phyloP scores from a whole-genome alignment of 2,113 vertebrate genomes.

The Melanostigma gelatinosum region DNA sequence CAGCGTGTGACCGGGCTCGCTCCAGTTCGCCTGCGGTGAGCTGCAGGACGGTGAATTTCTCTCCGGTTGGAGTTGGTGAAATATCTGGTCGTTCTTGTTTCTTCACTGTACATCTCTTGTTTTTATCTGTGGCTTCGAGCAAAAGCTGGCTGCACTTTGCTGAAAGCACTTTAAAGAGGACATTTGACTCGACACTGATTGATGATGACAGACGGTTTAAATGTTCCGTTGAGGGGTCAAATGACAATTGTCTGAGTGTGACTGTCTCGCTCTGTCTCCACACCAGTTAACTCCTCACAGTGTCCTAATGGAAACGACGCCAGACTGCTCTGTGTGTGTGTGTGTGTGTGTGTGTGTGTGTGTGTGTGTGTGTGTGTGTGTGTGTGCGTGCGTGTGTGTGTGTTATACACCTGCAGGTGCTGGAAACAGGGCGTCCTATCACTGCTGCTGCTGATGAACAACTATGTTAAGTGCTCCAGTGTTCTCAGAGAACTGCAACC shows the following conservation, averaged over 20 bases:
- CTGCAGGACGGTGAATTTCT: slow-evolving; percentile 22
- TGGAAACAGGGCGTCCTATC: slow-evolving; percentile 41
- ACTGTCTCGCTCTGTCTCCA: slow-evolving; percentile 16
- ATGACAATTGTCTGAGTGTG: slow-evolving; percentile 24
- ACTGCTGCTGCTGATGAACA: slow-evolving; percentile 53
- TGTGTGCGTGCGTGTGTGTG: slow-evolving; percentile 18
- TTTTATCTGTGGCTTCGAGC: slow-evolving; percentile 11
- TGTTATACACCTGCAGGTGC: slow-evolving; percentile 16
- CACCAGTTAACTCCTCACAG: slow-evolving; percentile 30
- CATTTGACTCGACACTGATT: slow-evolving; percentile 47
- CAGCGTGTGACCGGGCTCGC: slow-evolving; percentile 13
- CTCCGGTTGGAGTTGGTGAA: slow-evolving; percentile 13
- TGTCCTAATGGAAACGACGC: slow-evolving; percentile 46
- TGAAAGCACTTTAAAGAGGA: slow-evolving; percentile 23
- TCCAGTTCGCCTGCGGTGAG: slow-evolving; percentile 2
- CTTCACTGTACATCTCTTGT: neutral
- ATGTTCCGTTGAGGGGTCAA: slow-evolving; percentile 30
- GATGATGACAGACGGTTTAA: slow-evolving; percentile 53
- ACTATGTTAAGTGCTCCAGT: slow-evolving; percentile 58
- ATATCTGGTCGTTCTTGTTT: slow-evolving; percentile 26
- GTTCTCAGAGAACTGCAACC: slow-evolving; percentile 54
- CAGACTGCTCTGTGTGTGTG: slow-evolving; percentile 15
- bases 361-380: slow-evolving; percentile 14
- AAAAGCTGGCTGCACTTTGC: neutral
- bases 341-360: slow-evolving; percentile 21